These are phyloP conservation scores for Myathropa florea DNA, from an alignment of 2,888 invertebrate genomes.

Conservation along the genomic window DNA sequence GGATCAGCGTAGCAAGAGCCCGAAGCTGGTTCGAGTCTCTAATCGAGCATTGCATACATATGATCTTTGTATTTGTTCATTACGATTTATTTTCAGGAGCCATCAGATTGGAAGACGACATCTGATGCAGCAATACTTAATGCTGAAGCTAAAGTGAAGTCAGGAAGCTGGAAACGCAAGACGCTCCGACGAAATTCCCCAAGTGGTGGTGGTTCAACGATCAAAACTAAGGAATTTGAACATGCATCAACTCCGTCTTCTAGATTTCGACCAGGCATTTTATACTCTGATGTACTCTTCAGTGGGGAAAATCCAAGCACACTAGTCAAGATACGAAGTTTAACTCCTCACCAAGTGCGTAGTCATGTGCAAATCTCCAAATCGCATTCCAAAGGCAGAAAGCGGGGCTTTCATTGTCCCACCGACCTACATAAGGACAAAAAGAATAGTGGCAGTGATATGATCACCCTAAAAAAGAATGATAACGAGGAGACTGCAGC, in stretches of 20 bases:
- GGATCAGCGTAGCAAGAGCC: constrained; percentile 18
- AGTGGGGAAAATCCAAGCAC: constrained; percentile 32
- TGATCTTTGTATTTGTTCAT: background rate
- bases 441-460: background rate
- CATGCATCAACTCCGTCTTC: background rate
- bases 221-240: background rate
- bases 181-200: background rate
- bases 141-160: constrained; percentile 20
- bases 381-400: constrained; percentile 13
- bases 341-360: constrained; percentile 16
- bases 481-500: background rate
- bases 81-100: constrained; percentile 18
- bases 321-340: constrained; percentile 13
- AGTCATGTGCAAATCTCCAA: background rate
- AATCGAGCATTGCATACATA: background rate
- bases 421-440: background rate
- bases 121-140: background rate
- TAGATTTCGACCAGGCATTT: constrained; percentile 26
- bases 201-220: background rate
- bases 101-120: background rate
- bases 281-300: constrained; percentile 55
- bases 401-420: background rate
- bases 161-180: constrained; percentile 45
- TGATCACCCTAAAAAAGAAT: background rate
- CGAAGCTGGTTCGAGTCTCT: constrained; percentile 7